Conservation (phyloP, 2,888 invertebrate genomes). For the Apamea sordens region DNA sequence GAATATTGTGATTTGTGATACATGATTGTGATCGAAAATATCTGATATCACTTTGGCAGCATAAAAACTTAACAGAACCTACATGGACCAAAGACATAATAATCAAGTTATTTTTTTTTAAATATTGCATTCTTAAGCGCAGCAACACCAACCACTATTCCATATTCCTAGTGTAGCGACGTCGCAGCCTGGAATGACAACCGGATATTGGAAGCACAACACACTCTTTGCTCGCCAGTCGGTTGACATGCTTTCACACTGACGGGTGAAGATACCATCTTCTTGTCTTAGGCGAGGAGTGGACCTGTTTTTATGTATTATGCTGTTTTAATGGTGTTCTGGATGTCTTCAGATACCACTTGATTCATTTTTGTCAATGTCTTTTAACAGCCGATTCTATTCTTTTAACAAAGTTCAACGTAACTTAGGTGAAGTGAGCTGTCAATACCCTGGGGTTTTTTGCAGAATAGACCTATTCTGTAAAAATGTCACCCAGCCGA, state of each 20-base stretch:
- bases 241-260: slow-evolving; percentile 57
- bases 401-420: not conserved
- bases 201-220: slow-evolving; percentile 67
- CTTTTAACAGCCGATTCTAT: not conserved
- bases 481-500: not conserved
- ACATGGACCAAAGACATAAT: not conserved
- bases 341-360: slow-evolving; percentile 1
- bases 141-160: slow-evolving; percentile 43
- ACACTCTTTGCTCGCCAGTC: slow-evolving; percentile 59
- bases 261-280: slow-evolving; percentile 55
- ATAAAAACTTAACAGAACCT: not conserved
- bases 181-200: slow-evolving; percentile 46
- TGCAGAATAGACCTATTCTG: not conserved
- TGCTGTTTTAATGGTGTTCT: slow-evolving; percentile 5
- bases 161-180: slow-evolving; percentile 43
- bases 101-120: not conserved
- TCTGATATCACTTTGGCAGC: not conserved
- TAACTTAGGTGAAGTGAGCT: not conserved
- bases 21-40: not conserved
- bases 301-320: slow-evolving; percentile 27
- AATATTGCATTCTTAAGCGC: slow-evolving; percentile 1
- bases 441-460: not conserved
- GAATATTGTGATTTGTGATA: not conserved
- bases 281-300: slow-evolving; percentile 32
- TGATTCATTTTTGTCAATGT: not conserved